Evolutionary conservation across 2,888 invertebrate genomes (phyloP).

Genomic region (Frankliniella intonsa): DNA sequence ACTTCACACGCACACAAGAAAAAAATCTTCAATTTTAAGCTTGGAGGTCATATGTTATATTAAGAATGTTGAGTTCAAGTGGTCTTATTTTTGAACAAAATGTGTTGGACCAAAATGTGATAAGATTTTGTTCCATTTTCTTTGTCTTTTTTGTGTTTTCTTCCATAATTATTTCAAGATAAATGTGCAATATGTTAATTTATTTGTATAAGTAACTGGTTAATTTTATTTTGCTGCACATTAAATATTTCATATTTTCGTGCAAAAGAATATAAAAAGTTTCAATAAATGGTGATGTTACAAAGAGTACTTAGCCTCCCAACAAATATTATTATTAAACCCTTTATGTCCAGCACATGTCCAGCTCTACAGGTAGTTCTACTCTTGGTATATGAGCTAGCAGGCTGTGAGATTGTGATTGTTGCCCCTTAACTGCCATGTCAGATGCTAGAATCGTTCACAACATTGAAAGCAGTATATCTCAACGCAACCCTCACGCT

Average conservation of each 20-base stretch:
- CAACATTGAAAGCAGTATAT: background rate
- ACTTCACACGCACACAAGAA: background rate
- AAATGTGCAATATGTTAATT: conserved; percentile 25
- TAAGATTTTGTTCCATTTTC: conserved; percentile 16
- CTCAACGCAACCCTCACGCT: background rate
- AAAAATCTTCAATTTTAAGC: background rate
- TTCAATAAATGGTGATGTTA: conserved; percentile 19
- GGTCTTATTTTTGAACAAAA: conserved; percentile 17
- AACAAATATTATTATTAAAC: too few species aligned
- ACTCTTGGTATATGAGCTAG: background rate
- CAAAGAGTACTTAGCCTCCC: background rate
- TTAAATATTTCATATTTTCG: background rate
- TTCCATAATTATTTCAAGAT: conserved; percentile 2
- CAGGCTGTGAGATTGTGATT: background rate
- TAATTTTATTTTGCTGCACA: conserved; percentile 20
- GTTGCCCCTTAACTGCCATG: background rate
- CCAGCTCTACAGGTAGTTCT: background rate
- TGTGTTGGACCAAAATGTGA: conserved; percentile 23
- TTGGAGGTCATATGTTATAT: background rate
- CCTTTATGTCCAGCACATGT: background rate
- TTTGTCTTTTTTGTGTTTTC: background rate
- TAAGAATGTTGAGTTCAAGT: conserved; percentile 1
- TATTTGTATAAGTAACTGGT: conserved; percentile 20
- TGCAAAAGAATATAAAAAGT: conserved; percentile 7
- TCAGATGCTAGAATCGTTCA: background rate